Percentiles rank a stretch among this genome's conserved stretches.
These are phyloP conservation scores for Polypedilum pembai DNA, from an alignment of 1,140 invertebrate species.

Conservation along the genomic window DNA sequence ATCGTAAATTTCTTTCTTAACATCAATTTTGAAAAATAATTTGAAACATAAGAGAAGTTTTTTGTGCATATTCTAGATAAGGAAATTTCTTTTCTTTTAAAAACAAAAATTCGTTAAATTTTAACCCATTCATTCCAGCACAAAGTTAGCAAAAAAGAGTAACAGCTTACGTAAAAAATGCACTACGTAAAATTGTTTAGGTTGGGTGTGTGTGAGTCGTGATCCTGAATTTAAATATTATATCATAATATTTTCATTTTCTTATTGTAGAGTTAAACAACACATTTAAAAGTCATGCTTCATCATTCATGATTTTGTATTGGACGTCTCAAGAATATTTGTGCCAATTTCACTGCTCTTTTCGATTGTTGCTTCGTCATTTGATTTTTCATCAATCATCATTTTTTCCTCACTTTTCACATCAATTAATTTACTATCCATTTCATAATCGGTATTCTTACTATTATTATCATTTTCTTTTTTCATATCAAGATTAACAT, in stretches of 20 bases:
- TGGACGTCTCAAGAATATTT: slow-evolving; percentile 16
- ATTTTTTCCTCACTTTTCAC: not conserved
- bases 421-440: not conserved
- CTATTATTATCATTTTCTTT: slow-evolving; percentile 5
- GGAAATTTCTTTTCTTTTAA: no score
- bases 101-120: not conserved
- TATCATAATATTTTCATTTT: not conserved
- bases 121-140: not conserved
- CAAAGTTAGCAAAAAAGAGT: not conserved
- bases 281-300: not conserved
- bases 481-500: not conserved
- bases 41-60: no score
- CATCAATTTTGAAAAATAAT: not conserved
- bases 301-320: slow-evolving; percentile 15
- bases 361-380: not conserved
- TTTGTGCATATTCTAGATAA: no score
- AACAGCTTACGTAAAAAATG: not conserved
- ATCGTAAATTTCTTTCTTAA: not conserved
- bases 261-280: not conserved
- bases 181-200: slow-evolving; percentile 1
- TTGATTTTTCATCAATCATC: not conserved
- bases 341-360: slow-evolving; percentile 18
- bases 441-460: not conserved
- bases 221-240: not conserved
- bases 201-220: not conserved